phyloP scores from a whole-genome alignment of 1,140 invertebrate genomes.

The Eriosoma lanigerum region DNA sequence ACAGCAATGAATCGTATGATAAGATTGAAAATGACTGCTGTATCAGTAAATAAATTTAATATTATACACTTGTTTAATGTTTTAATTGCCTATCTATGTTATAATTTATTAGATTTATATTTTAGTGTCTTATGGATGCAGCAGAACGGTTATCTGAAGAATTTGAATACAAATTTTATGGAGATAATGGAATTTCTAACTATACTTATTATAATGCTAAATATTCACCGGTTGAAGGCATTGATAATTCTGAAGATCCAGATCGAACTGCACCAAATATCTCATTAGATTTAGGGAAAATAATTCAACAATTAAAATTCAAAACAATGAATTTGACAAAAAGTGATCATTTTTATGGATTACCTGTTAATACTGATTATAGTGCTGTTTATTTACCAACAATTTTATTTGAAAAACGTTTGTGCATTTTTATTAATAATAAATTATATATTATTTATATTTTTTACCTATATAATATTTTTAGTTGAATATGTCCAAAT shows the following conservation, averaged over 20 bases:
- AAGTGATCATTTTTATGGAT: conserved; percentile 82
- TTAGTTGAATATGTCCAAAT: conserved; percentile 57
- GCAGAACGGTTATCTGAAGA: conserved; percentile 39
- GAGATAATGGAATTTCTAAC: conserved; percentile 13
- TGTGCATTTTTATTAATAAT: conserved; percentile 54
- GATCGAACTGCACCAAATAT: neutral
- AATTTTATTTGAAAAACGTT: conserved; percentile 86
- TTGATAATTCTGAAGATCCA: neutral
- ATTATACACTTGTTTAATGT: neutral
- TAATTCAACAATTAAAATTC: neutral
- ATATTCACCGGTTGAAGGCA: conserved; percentile 29
- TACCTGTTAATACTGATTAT: conserved; percentile 76
- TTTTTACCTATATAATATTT: too few relatives aligned
- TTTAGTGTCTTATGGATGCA: conserved; percentile 47
- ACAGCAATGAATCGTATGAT: conserved; percentile 35
- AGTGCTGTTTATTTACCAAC: conserved; percentile 93
- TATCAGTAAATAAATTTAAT: conserved; percentile 9
- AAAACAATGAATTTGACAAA: conserved; percentile 64
- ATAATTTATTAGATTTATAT: too few relatives aligned
- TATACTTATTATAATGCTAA: conserved; percentile 48
- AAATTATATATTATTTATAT: neutral
- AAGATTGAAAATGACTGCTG: conserved; percentile 38
- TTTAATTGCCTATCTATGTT: neutral
- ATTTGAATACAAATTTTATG: conserved; percentile 32
- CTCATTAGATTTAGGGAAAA: conserved; percentile 31